Conservation (phyloP, 2,888 invertebrate genomes). For the Nemapogon koenigi region DNA sequence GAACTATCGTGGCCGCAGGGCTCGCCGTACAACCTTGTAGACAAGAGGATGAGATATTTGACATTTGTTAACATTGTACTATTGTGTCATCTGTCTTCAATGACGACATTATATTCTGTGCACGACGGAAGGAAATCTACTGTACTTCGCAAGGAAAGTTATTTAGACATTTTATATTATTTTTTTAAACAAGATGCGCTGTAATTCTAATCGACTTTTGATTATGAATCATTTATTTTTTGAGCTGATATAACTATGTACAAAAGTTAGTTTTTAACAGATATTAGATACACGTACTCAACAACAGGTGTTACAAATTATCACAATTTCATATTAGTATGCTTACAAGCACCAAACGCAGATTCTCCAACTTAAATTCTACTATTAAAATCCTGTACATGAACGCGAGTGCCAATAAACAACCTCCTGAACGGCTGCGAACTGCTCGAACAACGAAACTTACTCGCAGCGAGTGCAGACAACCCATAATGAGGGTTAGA, state of each 20-base stretch:
- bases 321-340: conserved; percentile 13
- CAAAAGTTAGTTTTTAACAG: no score
- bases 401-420: conserved; percentile 49
- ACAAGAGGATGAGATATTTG: conserved; percentile 18
- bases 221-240: no score
- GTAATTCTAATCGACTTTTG: no score
- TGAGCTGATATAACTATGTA: no score
- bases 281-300: no score
- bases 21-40: conserved; percentile 33
- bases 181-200: no score
- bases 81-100: no score
- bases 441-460: conserved; percentile 46
- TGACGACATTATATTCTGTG: conserved; percentile 18
- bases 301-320: conserved; percentile 21
- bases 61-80: conserved; percentile 36
- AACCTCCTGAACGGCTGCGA: conserved; percentile 23
- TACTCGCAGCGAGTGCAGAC: conserved; percentile 60
- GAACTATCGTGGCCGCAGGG: conserved; percentile 32
- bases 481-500: conserved; percentile 60
- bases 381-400: conserved; percentile 53
- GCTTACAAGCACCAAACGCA: conserved; percentile 31
- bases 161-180: no score
- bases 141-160: no score
- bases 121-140: conserved; percentile 19
- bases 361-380: conserved; percentile 52